Percentiles rank a stretch among this genome's conserved stretches.
Conservation (phyloP, 2,888 invertebrate genomes). For the Eupithecia pulchellata region DNA sequence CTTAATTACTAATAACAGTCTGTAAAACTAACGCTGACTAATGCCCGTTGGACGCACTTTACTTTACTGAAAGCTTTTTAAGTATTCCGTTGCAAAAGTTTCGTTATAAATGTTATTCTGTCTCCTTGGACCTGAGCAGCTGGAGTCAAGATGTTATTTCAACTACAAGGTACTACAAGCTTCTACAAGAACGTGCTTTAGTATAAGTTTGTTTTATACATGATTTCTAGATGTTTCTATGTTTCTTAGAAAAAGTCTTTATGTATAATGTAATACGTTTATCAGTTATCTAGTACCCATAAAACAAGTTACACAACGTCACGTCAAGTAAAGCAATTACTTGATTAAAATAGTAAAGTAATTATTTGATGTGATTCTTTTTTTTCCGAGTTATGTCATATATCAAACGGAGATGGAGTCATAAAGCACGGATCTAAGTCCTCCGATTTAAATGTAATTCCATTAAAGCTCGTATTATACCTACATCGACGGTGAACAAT, state of each 20-base stretch:
- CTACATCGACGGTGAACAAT: conserved; percentile 41
- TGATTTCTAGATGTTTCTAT: no score
- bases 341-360: no score
- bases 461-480: conserved; percentile 40
- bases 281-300: no score
- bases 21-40: conserved; percentile 46
- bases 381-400: background rate
- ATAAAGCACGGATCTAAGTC: conserved; percentile 27
- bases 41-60: conserved; percentile 46
- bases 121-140: conserved; percentile 33
- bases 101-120: conserved; percentile 43
- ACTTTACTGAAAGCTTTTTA: conserved; percentile 47
- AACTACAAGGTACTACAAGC: background rate
- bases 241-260: no score
- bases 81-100: conserved; percentile 45
- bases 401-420: conserved; percentile 12
- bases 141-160: conserved; percentile 18
- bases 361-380: no score
- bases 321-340: no score
- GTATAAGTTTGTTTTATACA: background rate
- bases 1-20: conserved; percentile 39
- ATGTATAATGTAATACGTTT: no score
- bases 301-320: no score
- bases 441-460: conserved; percentile 37
- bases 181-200: background rate